phyloP scores from a whole-genome alignment of 2,113 vertebrate species.

The Rhinolophus sinicus region DNA sequence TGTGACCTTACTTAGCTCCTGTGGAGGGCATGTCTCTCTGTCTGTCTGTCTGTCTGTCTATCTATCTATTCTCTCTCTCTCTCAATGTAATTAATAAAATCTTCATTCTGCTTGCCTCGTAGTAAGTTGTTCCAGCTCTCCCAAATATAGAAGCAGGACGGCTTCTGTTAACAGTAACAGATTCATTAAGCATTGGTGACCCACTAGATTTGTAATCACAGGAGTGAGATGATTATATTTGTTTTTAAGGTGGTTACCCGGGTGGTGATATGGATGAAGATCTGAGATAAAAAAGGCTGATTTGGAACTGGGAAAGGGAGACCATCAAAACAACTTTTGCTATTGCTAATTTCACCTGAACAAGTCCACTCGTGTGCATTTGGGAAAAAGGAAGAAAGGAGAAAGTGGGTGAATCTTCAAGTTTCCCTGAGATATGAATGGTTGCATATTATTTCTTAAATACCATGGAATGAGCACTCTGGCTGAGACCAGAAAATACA shows the following conservation, averaged over 20 bases:
- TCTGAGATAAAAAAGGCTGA: neutral
- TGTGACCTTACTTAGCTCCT: neutral
- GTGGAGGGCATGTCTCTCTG: neutral
- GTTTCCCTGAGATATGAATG: neutral
- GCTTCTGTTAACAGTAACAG: neutral
- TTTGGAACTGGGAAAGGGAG: neutral
- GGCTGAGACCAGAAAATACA: conserved; percentile 40
- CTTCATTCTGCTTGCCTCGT: neutral
- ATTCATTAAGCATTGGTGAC: neutral
- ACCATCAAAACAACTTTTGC: neutral
- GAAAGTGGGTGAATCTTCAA: neutral
- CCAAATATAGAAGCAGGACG: neutral
- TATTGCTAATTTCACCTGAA: neutral
- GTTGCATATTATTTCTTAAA: conserved; percentile 20
- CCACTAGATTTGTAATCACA: neutral
- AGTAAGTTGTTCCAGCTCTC: neutral
- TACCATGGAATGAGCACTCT: neutral
- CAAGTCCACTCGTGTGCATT: neutral
- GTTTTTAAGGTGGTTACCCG: neutral
- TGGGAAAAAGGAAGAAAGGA: neutral
- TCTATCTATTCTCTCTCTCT: too few relatives aligned
- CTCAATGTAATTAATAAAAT: neutral
- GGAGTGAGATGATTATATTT: neutral
- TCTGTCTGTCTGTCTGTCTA: too few relatives aligned
- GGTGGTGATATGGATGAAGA: neutral